phyloP scores from a whole-genome alignment of 1,140 invertebrate species.

The Tetranychus cinnabarinus region DNA sequence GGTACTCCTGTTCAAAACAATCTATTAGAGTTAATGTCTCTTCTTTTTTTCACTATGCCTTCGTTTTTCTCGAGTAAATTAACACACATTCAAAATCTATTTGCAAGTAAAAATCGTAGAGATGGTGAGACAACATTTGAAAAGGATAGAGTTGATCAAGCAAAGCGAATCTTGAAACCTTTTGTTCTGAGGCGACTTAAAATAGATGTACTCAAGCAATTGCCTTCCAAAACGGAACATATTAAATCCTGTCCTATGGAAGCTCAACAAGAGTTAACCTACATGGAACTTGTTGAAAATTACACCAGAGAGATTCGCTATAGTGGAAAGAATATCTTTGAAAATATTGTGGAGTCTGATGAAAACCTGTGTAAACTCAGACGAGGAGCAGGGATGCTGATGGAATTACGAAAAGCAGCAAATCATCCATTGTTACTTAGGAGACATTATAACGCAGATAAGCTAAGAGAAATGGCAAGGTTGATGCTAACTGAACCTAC shows the following conservation, averaged over 20 bases:
- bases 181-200: constrained; percentile 81
- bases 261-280: constrained; percentile 41
- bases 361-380: constrained; percentile 10
- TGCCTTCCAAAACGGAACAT: constrained; percentile 48
- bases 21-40: constrained; percentile 75
- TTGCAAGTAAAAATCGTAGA: constrained; percentile 24
- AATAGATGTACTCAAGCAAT: constrained; percentile 39
- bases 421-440: constrained; percentile 66
- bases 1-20: constrained; percentile 91
- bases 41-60: constrained; percentile 86
- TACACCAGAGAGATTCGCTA: constrained; percentile 21
- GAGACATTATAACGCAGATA: constrained; percentile 45
- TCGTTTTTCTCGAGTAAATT: constrained; percentile 70
- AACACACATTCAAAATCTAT: constrained; percentile 61
- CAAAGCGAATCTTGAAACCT: constrained; percentile 83
- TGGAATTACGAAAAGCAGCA: constrained; percentile 61
- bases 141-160: constrained; percentile 62
- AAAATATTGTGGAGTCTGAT: neutral
- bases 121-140: constrained; percentile 39
- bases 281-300: constrained; percentile 42
- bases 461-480: constrained; percentile 41
- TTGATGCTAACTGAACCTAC: constrained; percentile 38
- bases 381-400: constrained; percentile 50
- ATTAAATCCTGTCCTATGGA: constrained; percentile 38
- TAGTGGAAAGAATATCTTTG: neutral